Evolutionary conservation across 92 coral and sea anemone genomes (phyloP), one percentile per base, ranked within the genome.

Genomic region (Siderastrea radians): DNA sequence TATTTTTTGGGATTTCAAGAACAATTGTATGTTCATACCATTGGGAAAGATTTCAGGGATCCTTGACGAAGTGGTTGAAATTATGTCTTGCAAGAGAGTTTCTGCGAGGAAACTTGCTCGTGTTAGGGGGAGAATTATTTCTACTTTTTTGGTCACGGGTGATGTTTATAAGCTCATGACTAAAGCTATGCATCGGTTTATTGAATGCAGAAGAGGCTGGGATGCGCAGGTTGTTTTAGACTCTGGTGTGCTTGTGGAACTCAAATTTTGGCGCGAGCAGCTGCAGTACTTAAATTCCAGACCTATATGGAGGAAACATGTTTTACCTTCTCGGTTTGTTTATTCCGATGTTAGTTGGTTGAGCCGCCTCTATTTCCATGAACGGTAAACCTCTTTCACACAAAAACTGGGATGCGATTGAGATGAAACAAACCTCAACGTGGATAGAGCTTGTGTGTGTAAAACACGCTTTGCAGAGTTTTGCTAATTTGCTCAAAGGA

Each of bases 371-470:
- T n/a, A n/a, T n/a, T n/a, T n/a, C n/a, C n/a, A n/a, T n/a, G n/a
- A n/a, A n/a, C n/a, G n/a, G n/a, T n/a, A n/a, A n/a, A n/a, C n/a
- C n/a, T n/a, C n/a, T n/a, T n/a, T n/a, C n/a, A n/a, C n/a, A n/a
- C n/a, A n/a, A n/a, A n/a, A n/a, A n/a, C n/a, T n/a, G n/a, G n/a
- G n/a, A n/a, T n/a, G n/a, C n/a, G n/a, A n/a, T n/a, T n/a, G n/a
- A n/a, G n/a, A n/a, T n/a, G n/a, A n/a, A n/a, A n/a, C n/a, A n/a
- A n/a, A n/a, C n/a, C n/a, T n/a, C n/a, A n/a, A n/a, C n/a, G n/a
- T n/a, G n/a, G 93, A 90, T 0, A 77, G 87, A 49, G 90, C 91
- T 93, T 90, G 66, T 47, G 87, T 92, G 1, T 94, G 91, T 61
- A 93, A 87, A 70, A 74, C 87, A 52, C 88, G 86, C 55, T 88